Evolutionary conservation across 2,888 invertebrate genomes (phyloP), one percentile per base, ranked within the genome.

Genomic region (Xestia xanthographa): DNA sequence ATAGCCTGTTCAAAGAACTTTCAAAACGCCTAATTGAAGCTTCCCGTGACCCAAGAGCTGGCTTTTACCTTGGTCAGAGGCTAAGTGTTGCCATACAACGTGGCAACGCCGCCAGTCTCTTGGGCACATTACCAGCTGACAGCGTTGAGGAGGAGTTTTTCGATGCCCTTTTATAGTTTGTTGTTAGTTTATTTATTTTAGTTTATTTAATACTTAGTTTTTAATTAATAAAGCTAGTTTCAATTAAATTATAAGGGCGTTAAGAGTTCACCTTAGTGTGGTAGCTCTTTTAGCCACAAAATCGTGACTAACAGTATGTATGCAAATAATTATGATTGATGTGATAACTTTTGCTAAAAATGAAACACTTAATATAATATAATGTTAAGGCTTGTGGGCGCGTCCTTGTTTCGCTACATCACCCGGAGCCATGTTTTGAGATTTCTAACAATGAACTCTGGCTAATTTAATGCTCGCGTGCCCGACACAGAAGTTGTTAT

Each of bases 251-350:
- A n/a, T 66, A 77, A 77, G 81, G 85, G 85, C 84, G 73, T 77
- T 70, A 82, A 82, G 69, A 74, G 90, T 66, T 91, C 89, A 70
- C 38, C n/a, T 48, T 86, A 83, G 53, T 75, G 69, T 91, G 88
- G 92, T 81, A 53, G 22, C 50, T 67, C 60, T 77, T 70, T 85
- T 84, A 87, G 84, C 79, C 85, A 81, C 75, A 77, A 80, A 90
- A 86, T 92, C 93, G 92, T 93, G 93, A 94, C 93, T 88, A 87
- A 88, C 88, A 78, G 83, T 86, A 89, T 89, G 90, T 91, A 93
- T 92, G 92, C 90, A 92, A 94, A 93, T 94, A 92, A 91, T 93
- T 92, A 92, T 94, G 94, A 94, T 94, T 91, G 94, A 94, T 94
- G 91, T 87, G 86, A 41, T 90, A 90, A 91, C 91, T 90, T 91